Conservation (phyloP, 1,140 invertebrate genomes). For the Chymomyza costata region DNA sequence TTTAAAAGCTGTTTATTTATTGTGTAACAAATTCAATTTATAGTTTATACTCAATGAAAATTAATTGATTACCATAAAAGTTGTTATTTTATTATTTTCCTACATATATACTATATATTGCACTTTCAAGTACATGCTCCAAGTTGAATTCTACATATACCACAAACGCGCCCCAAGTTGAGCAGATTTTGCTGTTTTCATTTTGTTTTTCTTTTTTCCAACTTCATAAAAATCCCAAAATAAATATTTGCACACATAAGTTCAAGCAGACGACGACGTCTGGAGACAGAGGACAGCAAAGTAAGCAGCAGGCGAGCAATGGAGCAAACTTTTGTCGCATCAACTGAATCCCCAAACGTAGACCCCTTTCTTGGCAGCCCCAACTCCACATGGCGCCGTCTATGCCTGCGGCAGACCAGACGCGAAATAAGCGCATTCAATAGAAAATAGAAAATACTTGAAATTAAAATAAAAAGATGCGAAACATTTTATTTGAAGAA, state of each 20-base stretch:
- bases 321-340: slow-evolving; percentile 31
- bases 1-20: too few species aligned
- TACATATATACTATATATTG: too few species aligned
- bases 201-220: slow-evolving; percentile 21
- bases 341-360: slow-evolving; percentile 31
- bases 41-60: slow-evolving; percentile 30
- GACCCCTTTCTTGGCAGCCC: too few species aligned
- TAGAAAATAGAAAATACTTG: too few species aligned
- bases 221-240: slow-evolving; percentile 50
- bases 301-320: slow-evolving; percentile 37
- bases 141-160: too few species aligned
- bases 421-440: too few species aligned
- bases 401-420: too few species aligned
- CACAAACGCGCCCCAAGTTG: slow-evolving; percentile 20
- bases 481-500: too few species aligned
- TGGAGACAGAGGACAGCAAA: slow-evolving; percentile 37
- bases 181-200: slow-evolving; percentile 33
- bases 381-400: too few species aligned
- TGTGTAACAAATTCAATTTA: slow-evolving; percentile 55
- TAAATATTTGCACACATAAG: slow-evolving; percentile 61
- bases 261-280: slow-evolving; percentile 21
- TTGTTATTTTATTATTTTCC: too few species aligned
- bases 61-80: slow-evolving; percentile 45
- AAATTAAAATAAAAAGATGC: too few species aligned
- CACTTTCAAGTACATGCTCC: too few species aligned